Base-by-base conservation (phyloP, 2,888 invertebrate genomes). In the Desoria tigrina region DNA sequence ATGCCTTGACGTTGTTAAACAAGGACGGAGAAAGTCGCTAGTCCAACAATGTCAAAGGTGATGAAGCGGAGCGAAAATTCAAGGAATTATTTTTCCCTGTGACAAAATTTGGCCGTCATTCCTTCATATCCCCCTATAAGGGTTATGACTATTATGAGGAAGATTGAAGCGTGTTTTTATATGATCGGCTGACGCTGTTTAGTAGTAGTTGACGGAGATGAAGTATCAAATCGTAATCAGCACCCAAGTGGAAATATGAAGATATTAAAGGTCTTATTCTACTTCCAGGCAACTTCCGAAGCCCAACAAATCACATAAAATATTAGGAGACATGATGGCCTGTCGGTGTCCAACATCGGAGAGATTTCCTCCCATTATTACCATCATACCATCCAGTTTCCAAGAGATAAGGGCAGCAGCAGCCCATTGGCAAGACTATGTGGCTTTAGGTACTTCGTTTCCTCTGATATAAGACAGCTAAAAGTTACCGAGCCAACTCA, bases 221-320 rank as follows among this genome's bases (percentile, higher is more conserved):
- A 21, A 45, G 45, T 45, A 45, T 45, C 45, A 45, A 11, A 45
- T 39, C 45, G 51, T 51, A 51, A 51, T 51, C 51, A 51, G 26
- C 51, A 51, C 4, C 51, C 51, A 51, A 51, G 51, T 51, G 51
- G 51, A 51, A 51, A 51, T 51, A 51, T 45, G n/a, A 45, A 45
- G 45, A 45, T 45, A 45, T 45, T 45, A 45, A 45, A 18, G 45
- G n/a, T 45, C 16, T 9, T 21, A 45, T 45, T 21, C 16, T 45
- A 6, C 16, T 45, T 45, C 4, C 45, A 45, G 9, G 21, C 4
- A 45, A 3, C 16, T 45, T n/a, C 45, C 32, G 32, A 32, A 45
- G 45, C n/a, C 21, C n/a, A 18, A 45, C 45, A 45, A 45, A 45
- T 45, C 45, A 45, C 45, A 45, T 45, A 45, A 45, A 45, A 21